A percentile compares a stretch with the other conserved stretches of the same genome.
phyloP scores from a whole-genome alignment of 1,140 invertebrate genomes.

The Brachionus sp. region DNA sequence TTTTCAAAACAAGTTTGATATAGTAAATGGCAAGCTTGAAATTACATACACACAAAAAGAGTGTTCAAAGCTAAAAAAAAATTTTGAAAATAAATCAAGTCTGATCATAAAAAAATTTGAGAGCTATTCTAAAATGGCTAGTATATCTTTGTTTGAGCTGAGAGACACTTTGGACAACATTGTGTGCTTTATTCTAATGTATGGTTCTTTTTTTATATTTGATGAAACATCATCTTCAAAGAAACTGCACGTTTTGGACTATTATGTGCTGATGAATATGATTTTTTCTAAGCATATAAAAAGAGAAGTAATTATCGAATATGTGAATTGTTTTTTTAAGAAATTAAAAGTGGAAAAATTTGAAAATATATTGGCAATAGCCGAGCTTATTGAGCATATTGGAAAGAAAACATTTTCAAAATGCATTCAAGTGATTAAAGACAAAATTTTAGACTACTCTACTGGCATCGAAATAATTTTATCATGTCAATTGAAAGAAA shows the following conservation, averaged over 20 bases:
- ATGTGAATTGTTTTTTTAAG: not conserved
- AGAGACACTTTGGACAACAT: not conserved
- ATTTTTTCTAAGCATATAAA: not conserved
- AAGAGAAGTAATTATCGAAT: not conserved
- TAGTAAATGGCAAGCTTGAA: no score
- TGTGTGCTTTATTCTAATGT: not conserved
- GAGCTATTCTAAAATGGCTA: not conserved
- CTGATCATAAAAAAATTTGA: not conserved
- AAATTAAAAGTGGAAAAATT: not conserved
- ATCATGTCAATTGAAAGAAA: not conserved
- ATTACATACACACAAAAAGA: not conserved
- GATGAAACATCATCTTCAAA: not conserved
- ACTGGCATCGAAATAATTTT: not conserved
- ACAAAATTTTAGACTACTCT: not conserved
- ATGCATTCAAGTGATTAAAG: not conserved
- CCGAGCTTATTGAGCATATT: not conserved
- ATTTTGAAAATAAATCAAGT: not conserved
- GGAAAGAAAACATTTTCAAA: not conserved
- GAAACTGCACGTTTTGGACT: not conserved
- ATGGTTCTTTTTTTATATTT: not conserved
- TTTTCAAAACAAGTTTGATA: not conserved
- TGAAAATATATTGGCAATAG: not conserved
- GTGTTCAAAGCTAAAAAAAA: not conserved
- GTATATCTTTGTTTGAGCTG: not conserved
- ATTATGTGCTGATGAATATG: not conserved